These are phyloP conservation scores for Endotricha flammealis DNA, from an alignment of 2,888 invertebrate genomes.

Conservation along the genomic window DNA sequence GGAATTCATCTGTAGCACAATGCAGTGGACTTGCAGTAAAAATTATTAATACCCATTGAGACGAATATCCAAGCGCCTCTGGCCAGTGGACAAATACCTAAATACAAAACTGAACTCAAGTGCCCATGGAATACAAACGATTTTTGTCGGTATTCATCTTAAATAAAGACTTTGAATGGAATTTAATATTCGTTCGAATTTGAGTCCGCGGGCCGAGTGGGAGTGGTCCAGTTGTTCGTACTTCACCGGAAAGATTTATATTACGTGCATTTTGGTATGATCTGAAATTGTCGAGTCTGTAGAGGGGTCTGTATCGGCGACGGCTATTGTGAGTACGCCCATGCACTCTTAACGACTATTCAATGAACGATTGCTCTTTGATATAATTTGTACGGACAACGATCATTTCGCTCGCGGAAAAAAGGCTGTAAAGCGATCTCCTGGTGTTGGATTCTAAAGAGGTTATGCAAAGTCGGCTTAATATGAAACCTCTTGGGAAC, in stretches of 20 bases:
- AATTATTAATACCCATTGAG: conserved; percentile 71
- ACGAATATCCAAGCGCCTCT: conserved; percentile 39
- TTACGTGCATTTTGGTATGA: conserved; percentile 76
- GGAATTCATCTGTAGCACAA: conserved; percentile 56
- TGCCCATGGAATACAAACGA: conserved; percentile 52
- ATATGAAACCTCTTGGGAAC: conserved; percentile 45
- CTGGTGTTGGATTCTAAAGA: conserved; percentile 42
- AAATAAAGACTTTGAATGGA: conserved; percentile 73
- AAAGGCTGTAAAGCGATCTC: conserved; percentile 66
- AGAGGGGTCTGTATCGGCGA: conserved; percentile 25
- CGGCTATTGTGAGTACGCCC: conserved; percentile 66
- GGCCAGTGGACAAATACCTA: conserved; percentile 24
- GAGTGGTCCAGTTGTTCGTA: conserved; percentile 71
- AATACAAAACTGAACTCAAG: conserved; percentile 46
- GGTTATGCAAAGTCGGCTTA: conserved; percentile 36
- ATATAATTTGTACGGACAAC: conserved; percentile 66
- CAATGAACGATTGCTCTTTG: conserved; percentile 76
- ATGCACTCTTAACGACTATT: conserved; percentile 70
- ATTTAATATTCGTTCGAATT: conserved; percentile 77
- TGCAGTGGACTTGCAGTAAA: conserved; percentile 70
- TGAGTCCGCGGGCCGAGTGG: conserved; percentile 66
- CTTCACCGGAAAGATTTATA: conserved; percentile 78
- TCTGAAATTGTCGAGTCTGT: conserved; percentile 67
- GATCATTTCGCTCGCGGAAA: conserved; percentile 54
- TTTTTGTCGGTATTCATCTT: conserved; percentile 51